These are phyloP conservation scores for Calycopis cecrops DNA, from an alignment of 1,140 invertebrate genomes.

Conservation along the genomic window DNA sequence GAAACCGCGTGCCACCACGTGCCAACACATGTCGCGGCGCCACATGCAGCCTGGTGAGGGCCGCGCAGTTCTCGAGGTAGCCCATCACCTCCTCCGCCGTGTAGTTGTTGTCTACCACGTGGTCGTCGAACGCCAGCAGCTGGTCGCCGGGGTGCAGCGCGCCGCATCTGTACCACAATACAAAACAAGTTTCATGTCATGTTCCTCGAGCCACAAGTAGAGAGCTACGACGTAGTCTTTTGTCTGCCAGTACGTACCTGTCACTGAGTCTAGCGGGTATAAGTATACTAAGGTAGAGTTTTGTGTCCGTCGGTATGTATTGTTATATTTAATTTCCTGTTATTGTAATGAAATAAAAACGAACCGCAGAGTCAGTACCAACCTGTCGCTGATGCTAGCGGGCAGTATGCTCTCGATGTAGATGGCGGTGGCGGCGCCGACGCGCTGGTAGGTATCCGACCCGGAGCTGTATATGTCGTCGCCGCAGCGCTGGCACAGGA, in stretches of 20 bases:
- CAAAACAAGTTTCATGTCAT: not conserved
- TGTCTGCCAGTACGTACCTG: no score
- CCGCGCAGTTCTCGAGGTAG: conserved; percentile 80
- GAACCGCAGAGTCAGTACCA: conserved; percentile 51
- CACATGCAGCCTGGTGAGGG: conserved; percentile 84
- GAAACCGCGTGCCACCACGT: conserved; percentile 47
- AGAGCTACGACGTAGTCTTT: no score
- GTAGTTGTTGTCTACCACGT: conserved; percentile 82
- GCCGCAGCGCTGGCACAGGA: conserved; percentile 78
- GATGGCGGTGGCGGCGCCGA: conserved; percentile 78
- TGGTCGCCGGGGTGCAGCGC: conserved; percentile 92
- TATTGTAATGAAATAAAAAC: no score
- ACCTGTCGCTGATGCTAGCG: conserved; percentile 95
- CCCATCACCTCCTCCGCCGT: conserved; percentile 83
- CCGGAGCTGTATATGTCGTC: conserved; percentile 66
- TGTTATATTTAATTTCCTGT: no score
- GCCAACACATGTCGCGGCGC: conserved; percentile 78
- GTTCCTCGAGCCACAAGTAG: not conserved
- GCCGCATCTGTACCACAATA: conserved; percentile 80
- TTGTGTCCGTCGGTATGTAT: no score
- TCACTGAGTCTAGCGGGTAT: no score
- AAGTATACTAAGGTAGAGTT: no score
- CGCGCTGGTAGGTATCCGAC: conserved; percentile 61
- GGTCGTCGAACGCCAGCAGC: conserved; percentile 85
- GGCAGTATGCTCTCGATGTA: conserved; percentile 91